phyloP scores from a whole-genome alignment of 2,113 vertebrate species.

The Paedocypris sp. region DNA sequence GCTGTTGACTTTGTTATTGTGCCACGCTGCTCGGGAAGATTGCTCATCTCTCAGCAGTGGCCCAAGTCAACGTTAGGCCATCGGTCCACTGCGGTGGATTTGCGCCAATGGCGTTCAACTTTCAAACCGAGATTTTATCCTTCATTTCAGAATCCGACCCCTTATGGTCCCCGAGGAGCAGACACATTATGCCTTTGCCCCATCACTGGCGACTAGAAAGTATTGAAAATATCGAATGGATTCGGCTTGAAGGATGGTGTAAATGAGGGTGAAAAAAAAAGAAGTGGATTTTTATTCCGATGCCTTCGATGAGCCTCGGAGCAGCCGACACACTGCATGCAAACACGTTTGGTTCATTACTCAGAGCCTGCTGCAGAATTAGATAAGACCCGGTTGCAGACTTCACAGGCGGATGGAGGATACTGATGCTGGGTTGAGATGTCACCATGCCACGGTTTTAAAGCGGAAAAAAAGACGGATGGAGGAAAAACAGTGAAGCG shows the following conservation, averaged over 20 bases:
- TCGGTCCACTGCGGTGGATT: conserved; percentile 5
- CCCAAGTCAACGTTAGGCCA: conserved; percentile 8
- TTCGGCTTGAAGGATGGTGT: conserved; percentile 22
- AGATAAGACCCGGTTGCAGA: conserved; percentile 5
- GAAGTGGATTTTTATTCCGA: not conserved
- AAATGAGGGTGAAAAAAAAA: too few species aligned
- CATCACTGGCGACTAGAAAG: conserved; percentile 28
- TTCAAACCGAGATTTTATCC: conserved; percentile 24
- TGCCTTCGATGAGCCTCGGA: not conserved
- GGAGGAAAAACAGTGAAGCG: conserved; percentile 1
- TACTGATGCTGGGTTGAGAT: not conserved
- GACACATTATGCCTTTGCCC: conserved; percentile 38
- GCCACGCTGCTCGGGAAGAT: conserved; percentile 35
- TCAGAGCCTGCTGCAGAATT: not conserved
- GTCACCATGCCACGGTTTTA: not conserved
- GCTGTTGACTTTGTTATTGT: conserved; percentile 38
- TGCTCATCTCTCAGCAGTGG: conserved; percentile 32
- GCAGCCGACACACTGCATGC: not conserved
- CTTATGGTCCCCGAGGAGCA: conserved; percentile 42
- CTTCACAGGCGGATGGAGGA: not conserved
- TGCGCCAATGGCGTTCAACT: conserved; percentile 13
- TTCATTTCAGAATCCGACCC: conserved; percentile 42
- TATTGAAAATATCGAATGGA: conserved; percentile 31
- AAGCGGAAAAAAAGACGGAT: not conserved
- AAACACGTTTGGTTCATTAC: not conserved